phyloP scores from a whole-genome alignment of 2,888 invertebrate species.

The Lycia hirtaria region DNA sequence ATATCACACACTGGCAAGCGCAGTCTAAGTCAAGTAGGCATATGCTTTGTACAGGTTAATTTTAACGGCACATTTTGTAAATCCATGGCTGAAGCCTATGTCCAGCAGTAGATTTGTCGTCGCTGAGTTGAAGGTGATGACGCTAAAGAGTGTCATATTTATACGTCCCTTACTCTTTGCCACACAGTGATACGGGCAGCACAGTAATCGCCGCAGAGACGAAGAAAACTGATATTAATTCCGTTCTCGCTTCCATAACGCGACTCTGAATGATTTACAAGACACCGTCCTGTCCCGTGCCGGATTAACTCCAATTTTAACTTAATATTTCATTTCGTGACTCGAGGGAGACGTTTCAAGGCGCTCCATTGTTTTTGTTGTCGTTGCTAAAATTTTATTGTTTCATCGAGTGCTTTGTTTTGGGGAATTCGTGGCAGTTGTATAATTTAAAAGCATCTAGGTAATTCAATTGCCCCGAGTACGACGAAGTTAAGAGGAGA shows the following conservation, averaged over 20 bases:
- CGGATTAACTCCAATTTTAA: conserved; percentile 56
- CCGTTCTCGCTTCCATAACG: conserved; percentile 58
- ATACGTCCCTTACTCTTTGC: conserved; percentile 52
- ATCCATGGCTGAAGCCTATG: too few relatives aligned
- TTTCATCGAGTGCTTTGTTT: conserved; percentile 3
- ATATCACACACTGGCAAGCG: too few relatives aligned
- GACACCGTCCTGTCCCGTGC: conserved; percentile 57
- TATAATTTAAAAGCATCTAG: too few relatives aligned
- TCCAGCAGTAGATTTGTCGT: too few relatives aligned
- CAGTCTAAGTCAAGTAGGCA: too few relatives aligned
- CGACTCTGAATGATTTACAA: conserved; percentile 68
- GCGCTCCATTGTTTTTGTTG: conserved; percentile 45
- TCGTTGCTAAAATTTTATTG: conserved; percentile 36
- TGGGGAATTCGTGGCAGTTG: neutral
- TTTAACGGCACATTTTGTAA: too few relatives aligned
- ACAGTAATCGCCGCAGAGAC: conserved; percentile 75
- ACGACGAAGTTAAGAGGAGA: too few relatives aligned
- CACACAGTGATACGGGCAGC: conserved; percentile 76
- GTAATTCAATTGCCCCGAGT: too few relatives aligned
- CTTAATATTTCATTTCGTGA: conserved; percentile 63
- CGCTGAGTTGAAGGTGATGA: too few relatives aligned
- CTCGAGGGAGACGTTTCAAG: conserved; percentile 56
- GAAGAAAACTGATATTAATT: conserved; percentile 81
- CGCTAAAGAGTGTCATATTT: conserved; percentile 39
- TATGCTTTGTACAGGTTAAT: too few relatives aligned